Evolutionary conservation across 2,888 invertebrate genomes (phyloP), one percentile per base, ranked within the genome.

Genomic region (Formica aserva): DNA sequence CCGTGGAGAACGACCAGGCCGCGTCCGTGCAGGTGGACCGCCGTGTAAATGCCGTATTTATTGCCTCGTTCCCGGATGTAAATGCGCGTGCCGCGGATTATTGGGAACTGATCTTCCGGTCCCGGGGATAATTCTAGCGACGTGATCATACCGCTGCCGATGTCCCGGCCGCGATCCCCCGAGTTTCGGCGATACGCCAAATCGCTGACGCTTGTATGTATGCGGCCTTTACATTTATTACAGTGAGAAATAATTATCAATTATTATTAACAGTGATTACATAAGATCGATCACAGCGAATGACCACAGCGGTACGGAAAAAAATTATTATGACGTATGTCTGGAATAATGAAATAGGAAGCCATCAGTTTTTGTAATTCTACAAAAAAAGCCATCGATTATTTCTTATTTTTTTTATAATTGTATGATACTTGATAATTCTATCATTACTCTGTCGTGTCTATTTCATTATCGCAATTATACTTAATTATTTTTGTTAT

Each of bases 81-180:
- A 92, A 93, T 92, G 91, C 92, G 89, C 91, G 90, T 92, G 89
- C 90, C 90, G 87, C 78, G 92, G 92, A 92, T 92, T 93, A 92
- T 92, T 92, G 92, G 87, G 89, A 90, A 91, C 88, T 89, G 91
- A 92, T 92, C 92, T 91, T 91, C 90, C 90, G 86, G 86, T 87
- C 87, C 77, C 87, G 74, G 85, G 88, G 90, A 90, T 91, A 91
- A 92, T 91, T 72, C 85, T 86, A 84, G 74, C 75, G 22, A 82
- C 81, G 65, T 75, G 72, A 80, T 77, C 65, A 22, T 22, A 77
- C 72, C 85, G 67, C 38, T 45, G 83, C 29, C 60, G 78, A 78
- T 78, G 45, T 32, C 60, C 45, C 77, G 66, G 62, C 38, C 67
- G 35, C 38, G 83, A 83, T 82, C 76, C 72, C 67, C 80, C 52